Conservation (phyloP, 2,888 invertebrate genomes). For the Eugnorisma glareosa region DNA sequence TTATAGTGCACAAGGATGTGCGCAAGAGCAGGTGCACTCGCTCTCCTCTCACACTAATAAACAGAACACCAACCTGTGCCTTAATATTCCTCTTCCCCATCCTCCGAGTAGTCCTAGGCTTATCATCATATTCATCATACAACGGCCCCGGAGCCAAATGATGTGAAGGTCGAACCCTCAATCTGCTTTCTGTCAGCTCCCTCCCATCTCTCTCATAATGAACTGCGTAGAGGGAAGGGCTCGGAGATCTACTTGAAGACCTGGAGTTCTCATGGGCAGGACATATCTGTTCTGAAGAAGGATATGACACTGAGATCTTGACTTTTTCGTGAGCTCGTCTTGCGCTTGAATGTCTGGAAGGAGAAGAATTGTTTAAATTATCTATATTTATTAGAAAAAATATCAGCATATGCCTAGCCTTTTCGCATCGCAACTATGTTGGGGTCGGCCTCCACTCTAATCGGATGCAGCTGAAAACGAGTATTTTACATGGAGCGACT, state of each 20-base stretch:
- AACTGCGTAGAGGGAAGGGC: slow-evolving; percentile 91
- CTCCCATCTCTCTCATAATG: slow-evolving; percentile 93
- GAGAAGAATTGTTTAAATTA: neutral
- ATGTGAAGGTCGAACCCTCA: slow-evolving; percentile 89
- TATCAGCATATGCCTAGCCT: neutral
- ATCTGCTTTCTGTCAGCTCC: slow-evolving; percentile 91
- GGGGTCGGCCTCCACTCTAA: neutral
- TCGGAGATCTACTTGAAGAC: slow-evolving; percentile 83
- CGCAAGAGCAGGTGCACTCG: neutral
- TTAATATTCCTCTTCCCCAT: slow-evolving; percentile 98
- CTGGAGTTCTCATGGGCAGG: slow-evolving; percentile 84
- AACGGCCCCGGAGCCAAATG: slow-evolving; percentile 87
- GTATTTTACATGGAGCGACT: too few species aligned
- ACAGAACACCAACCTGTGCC: slow-evolving; percentile 92
- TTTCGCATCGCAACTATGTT: neutral
- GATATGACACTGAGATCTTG: slow-evolving; percentile 96
- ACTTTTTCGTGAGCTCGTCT: slow-evolving; percentile 94
- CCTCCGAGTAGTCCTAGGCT: slow-evolving; percentile 90
- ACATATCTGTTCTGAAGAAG: slow-evolving; percentile 93
- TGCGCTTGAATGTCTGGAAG: slow-evolving; percentile 91
- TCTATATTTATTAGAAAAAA: neutral
- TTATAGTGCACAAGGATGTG: neutral
- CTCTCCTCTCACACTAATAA: neutral
- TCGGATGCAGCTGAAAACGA: too few species aligned
- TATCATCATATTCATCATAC: slow-evolving; percentile 87